A percentile compares a stretch with the other conserved stretches of the same genome.
phyloP scores from a whole-genome alignment of 1,140 invertebrate genomes.

The Euwallacea similis region DNA sequence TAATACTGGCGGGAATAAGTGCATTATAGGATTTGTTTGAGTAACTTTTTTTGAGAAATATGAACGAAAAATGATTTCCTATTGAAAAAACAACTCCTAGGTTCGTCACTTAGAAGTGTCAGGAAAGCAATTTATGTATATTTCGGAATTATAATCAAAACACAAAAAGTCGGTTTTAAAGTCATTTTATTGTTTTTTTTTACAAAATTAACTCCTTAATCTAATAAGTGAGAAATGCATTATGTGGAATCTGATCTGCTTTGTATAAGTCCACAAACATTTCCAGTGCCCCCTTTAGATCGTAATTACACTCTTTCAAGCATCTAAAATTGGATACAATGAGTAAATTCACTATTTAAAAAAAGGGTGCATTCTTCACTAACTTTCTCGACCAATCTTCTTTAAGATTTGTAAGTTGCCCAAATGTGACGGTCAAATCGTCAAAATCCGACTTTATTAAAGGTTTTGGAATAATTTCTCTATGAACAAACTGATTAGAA shows the following conservation, averaged over 20 bases:
- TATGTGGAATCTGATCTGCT: constrained; percentile 73
- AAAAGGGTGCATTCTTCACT: constrained; percentile 44
- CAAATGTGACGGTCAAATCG: constrained; percentile 68
- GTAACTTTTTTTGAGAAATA: too few species aligned
- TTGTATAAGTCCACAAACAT: constrained; percentile 79
- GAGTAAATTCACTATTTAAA: too few species aligned
- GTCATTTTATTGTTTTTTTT: too few species aligned
- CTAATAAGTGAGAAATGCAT: constrained; percentile 61
- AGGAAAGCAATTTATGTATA: too few species aligned
- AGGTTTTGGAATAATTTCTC: constrained; percentile 27
- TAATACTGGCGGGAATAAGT: too few species aligned
- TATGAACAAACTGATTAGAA: constrained; percentile 13
- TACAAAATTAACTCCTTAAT: too few species aligned
- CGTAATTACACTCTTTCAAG: constrained; percentile 83
- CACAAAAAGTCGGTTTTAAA: too few species aligned
- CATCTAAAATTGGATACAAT: constrained; percentile 63
- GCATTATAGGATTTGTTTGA: too few species aligned
- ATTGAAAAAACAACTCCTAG: too few species aligned
- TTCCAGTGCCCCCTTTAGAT: constrained; percentile 71
- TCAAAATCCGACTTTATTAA: constrained; percentile 39
- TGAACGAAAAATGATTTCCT: too few species aligned
- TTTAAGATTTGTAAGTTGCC: constrained; percentile 80
- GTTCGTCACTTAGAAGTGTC: too few species aligned
- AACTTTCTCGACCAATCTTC: constrained; percentile 77
- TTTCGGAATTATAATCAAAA: too few species aligned